A percentile compares a stretch with the other conserved stretches of the same genome.
phyloP scores from a whole-genome alignment of 2,888 invertebrate genomes.

The Drosophila putrida region DNA sequence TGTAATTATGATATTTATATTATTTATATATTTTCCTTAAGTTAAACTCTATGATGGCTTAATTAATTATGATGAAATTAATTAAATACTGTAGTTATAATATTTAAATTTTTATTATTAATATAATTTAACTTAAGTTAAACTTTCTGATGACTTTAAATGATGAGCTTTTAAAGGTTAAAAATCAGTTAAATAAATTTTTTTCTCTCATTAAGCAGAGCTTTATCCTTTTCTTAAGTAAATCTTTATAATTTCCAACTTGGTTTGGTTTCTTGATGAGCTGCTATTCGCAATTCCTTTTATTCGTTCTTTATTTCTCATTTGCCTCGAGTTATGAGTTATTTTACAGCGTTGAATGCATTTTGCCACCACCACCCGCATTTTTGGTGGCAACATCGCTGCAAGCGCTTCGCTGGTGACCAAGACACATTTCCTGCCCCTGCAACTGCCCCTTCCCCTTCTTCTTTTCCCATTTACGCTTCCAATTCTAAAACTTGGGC shows the following conservation, averaged over 20 bases:
- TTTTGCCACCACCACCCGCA: constrained; percentile 23
- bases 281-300: constrained; percentile 7
- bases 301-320: not conserved
- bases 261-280: constrained; percentile 1
- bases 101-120: too few relatives aligned
- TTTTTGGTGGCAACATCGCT: constrained; percentile 39
- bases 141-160: too few relatives aligned
- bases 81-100: too few relatives aligned
- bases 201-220: not conserved
- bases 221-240: not conserved
- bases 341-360: constrained; percentile 34
- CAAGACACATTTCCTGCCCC: constrained; percentile 11
- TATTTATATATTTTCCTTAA: too few relatives aligned
- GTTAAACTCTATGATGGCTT: too few relatives aligned
- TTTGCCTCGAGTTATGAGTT: constrained; percentile 4
- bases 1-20: too few relatives aligned
- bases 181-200: not conserved
- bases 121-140: too few relatives aligned
- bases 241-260: not conserved
- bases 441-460: not conserved
- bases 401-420: constrained; percentile 39
- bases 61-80: too few relatives aligned
- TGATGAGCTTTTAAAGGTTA: too few relatives aligned
- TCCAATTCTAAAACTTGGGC: constrained; percentile 32
- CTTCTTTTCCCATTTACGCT: not conserved